These are phyloP conservation scores for Aproaerema taeniolella DNA, from an alignment of 2,888 invertebrate genomes.

Conservation along the genomic window DNA sequence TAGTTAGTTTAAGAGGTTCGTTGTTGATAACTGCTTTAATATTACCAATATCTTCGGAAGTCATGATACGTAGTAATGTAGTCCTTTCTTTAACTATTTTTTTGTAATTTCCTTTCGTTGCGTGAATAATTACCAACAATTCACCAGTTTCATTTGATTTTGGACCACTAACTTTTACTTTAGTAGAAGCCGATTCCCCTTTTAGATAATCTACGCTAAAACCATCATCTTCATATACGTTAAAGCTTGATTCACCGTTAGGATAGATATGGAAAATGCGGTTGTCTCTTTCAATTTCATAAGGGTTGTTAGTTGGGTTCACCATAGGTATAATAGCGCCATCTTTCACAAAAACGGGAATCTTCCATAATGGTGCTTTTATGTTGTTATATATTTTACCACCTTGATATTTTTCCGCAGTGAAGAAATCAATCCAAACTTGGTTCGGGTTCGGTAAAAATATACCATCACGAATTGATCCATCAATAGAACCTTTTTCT, in stretches of 20 bases:
- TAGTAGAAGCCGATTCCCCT: conserved; percentile 41
- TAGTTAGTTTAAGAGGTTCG: conserved; percentile 31
- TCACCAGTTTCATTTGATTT: conserved; percentile 35
- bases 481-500: conserved; percentile 23
- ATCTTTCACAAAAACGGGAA: conserved; percentile 59
- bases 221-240: conserved; percentile 65
- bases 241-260: conserved; percentile 39
- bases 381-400: conserved; percentile 57
- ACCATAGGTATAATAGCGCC: conserved; percentile 64
- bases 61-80: conserved; percentile 52
- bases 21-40: conserved; percentile 48
- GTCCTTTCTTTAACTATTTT: conserved; percentile 44
- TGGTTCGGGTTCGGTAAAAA: conserved; percentile 51
- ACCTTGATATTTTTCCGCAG: conserved; percentile 59
- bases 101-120: conserved; percentile 47
- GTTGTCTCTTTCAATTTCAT: conserved; percentile 44
- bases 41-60: conserved; percentile 33
- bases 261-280: conserved; percentile 56
- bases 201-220: conserved; percentile 45
- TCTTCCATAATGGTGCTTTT: conserved; percentile 54
- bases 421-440: conserved; percentile 61
- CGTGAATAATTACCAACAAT: conserved; percentile 42
- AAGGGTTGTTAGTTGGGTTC: conserved; percentile 57
- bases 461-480: conserved; percentile 45
- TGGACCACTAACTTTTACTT: conserved; percentile 38